Conservation (phyloP, 1,140 invertebrate genomes). For the Ceratoteleas bidentatus region DNA sequence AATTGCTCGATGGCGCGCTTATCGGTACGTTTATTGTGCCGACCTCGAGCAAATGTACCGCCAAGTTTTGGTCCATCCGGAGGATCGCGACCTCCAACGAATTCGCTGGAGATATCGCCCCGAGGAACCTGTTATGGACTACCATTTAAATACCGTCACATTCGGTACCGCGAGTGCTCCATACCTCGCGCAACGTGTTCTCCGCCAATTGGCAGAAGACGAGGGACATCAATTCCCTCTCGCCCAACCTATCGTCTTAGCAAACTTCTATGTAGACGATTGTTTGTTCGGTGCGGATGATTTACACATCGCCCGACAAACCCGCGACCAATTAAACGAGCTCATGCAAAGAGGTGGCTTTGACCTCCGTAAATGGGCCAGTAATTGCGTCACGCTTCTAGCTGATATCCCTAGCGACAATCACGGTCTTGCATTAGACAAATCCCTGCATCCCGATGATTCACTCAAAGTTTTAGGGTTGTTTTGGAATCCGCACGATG, state of each 20-base stretch:
- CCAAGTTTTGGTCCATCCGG: constrained; percentile 6
- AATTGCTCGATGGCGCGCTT: background rate
- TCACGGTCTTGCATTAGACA: constrained; percentile 4
- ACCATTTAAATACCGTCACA: constrained; percentile 14
- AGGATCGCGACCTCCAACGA: constrained; percentile 8
- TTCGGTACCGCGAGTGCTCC: constrained; percentile 60
- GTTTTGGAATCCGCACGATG: background rate
- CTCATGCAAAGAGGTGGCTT: background rate
- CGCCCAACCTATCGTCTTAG: constrained; percentile 2
- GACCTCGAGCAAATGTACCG: constrained; percentile 30
- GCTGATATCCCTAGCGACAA: background rate
- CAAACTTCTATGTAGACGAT: constrained; percentile 14
- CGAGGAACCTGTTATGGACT: background rate
- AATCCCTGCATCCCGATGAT: background rate
- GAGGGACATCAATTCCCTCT: constrained; percentile 65
- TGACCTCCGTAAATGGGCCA: constrained; percentile 26
- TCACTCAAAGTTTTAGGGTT: background rate
- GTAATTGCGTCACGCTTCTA: background rate
- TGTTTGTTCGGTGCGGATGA: constrained; percentile 22
- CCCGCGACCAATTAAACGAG: constrained; percentile 6
- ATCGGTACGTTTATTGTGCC: constrained; percentile 1
- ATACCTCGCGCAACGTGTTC: constrained; percentile 72
- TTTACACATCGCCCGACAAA: background rate
- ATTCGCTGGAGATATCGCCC: constrained; percentile 19
- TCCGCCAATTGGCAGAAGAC: constrained; percentile 72